Evolutionary conservation across 2,113 vertebrate genomes (phyloP), one percentile per base, ranked within the genome.

Genomic region (Agelaius phoeniceus): DNA sequence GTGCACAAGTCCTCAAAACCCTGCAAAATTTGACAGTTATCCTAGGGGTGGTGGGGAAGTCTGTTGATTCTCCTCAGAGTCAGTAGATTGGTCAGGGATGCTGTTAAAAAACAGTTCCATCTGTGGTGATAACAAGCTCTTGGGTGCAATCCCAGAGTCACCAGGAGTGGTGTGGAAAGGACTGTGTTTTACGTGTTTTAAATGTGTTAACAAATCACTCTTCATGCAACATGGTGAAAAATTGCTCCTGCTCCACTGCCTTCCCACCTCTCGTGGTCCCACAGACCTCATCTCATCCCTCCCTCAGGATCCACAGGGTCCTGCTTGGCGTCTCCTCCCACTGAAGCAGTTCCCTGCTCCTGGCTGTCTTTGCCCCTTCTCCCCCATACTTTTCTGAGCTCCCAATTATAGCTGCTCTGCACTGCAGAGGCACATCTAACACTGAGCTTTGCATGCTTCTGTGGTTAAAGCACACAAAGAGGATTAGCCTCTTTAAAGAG

Each of bases 401-500:
- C 73, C 73, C 86, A 94, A 78, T 97, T 89, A 92, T 2, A 86
- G 52, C 69, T 93, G 35, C 33, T 95, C 86, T 90, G 89, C 61
- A 48, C 61, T 35, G 89, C 93, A 87, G 83, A 94, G 41, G 68
- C 90, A 93, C 79, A 75, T 89, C 69, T 90, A 61, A 81, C 83
- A 57, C 51, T 1, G 41, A 89, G 93, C 93, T 92, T 95, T 92
- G 83, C 93, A 89, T 92, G 91, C 93, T 87, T 90, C 86, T 82
- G 77, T 72, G 66, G 52, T 54, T 92, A 93, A 81, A 82, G 84
- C 94, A 93, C 76, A 92, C 86, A 97, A 95, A 97, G 91, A 93
- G 91, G 95, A 97, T 97, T 97, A 96, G 76, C 65, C 77, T 93
- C 90, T 94, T 52, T 75, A 92, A 97, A 95, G 89, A 95, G 94